phyloP scores from a whole-genome alignment of 2,113 vertebrate genomes.

The Tyrannus savana region DNA sequence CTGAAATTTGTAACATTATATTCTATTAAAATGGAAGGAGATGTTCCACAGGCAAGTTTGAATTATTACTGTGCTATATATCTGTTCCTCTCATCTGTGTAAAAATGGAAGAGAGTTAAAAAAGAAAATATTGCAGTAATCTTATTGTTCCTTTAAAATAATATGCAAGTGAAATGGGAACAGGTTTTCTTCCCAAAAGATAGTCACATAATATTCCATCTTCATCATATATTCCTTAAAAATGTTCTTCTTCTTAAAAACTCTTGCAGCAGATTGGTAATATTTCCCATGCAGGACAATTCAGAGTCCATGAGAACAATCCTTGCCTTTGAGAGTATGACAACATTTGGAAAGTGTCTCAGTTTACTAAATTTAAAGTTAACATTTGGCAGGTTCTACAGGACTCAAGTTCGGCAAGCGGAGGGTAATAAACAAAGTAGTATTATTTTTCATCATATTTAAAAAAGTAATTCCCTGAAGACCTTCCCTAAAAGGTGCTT shows the following conservation, averaged over 20 bases:
- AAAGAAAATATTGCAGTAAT: neutral
- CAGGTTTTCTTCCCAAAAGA: neutral
- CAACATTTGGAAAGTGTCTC: neutral
- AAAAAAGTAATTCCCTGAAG: conserved; percentile 32
- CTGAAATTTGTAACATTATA: conserved; percentile 24
- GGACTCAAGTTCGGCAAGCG: conserved; percentile 36
- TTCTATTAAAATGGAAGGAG: conserved; percentile 20
- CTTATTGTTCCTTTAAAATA: neutral
- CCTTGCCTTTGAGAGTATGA: neutral
- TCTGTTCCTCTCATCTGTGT: neutral
- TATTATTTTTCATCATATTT: conserved; percentile 62
- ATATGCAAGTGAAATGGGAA: neutral
- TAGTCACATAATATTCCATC: neutral
- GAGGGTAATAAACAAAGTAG: conserved; percentile 15
- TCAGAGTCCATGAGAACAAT: neutral
- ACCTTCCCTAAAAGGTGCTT: neutral
- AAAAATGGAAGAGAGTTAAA: neutral
- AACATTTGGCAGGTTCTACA: conserved; percentile 29
- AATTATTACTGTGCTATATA: neutral
- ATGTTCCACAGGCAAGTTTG: conserved; percentile 31
- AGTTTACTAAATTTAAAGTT: conserved; percentile 31
- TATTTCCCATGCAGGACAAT: neutral
- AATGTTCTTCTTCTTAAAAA: neutral
- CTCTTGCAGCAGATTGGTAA: neutral
- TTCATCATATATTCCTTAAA: neutral